Evolutionary conservation across 2,113 vertebrate genomes (phyloP), one percentile per base, ranked within the genome.

Genomic region (Fulmarus glacialis): DNA sequence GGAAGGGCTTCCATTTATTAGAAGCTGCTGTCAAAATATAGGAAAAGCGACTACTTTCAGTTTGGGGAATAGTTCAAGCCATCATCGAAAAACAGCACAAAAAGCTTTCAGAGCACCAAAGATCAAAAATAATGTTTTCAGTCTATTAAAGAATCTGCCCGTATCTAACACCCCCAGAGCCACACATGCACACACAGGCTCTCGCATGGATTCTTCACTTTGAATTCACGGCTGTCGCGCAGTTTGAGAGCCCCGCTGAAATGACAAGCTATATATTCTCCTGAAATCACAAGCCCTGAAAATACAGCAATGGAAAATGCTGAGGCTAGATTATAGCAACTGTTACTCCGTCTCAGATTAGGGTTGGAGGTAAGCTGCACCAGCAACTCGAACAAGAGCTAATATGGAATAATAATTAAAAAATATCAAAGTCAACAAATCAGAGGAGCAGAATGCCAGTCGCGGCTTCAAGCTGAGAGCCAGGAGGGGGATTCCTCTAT

Each of bases 11-110:
- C 48, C 30, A 91, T 64, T 80, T 62, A 71, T 64, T 34, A 94
- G 63, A 94, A 87, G 16, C 56, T 67, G 53, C 78, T 78, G 62
- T 71, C 77, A 89, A 96, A 95, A 88, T 40, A 55, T 0, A 67
- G 45, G 38, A 73, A 96, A 93, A 97, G 22, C 42, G 81, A 11
- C 84, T 82, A 88, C 89, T 93, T 87, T 94, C 95, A 70, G 56
- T 96, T 93, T 92, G 48, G 11, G 59, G 30, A 80, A 40, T 7
- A 67, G 58, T 55, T 83, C 10, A 66, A 94, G 8, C 7, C 53
- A 60, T 34, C 43, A 59, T 24, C 12, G 16, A 59, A 91, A 90
- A 96, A 45, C 3, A 56, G 32, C 32, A 43, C 11, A 86, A 86
- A 89, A 95, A 68, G 9, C 23, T 91, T 81, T 38, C 59, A 81